phyloP scores from a whole-genome alignment of 2,797 vertebrate genomes.

The Platyrinchus mystaceus region DNA sequence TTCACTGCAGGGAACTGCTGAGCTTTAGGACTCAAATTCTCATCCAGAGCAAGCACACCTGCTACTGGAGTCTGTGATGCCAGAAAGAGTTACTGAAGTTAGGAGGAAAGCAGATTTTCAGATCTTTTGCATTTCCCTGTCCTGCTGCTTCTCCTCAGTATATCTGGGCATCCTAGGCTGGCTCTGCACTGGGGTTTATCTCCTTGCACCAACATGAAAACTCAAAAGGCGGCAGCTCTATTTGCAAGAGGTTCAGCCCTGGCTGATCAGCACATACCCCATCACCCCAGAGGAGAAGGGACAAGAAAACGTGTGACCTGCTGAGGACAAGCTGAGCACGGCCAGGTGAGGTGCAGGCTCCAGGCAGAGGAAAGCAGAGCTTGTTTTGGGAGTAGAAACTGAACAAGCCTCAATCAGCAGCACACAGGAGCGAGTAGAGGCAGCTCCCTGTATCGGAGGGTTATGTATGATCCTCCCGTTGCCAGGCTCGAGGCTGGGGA shows the following conservation, averaged over 20 bases:
- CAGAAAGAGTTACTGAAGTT: neutral
- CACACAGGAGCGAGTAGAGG: accelerated
- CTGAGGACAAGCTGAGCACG: neutral
- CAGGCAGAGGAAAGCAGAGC: neutral
- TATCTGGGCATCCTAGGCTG: neutral
- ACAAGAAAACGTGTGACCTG: neutral
- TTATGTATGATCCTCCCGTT: neutral
- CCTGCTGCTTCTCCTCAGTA: neutral
- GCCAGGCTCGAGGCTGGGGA: neutral
- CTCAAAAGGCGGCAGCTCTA: neutral
- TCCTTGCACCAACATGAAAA: neutral
- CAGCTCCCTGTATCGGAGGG: neutral
- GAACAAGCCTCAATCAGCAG: neutral
- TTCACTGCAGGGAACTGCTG: neutral
- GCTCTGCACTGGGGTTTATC: neutral
- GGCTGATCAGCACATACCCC: neutral
- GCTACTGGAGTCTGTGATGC: neutral
- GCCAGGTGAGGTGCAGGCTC: neutral
- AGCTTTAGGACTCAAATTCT: neutral
- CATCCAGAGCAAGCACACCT: neutral
- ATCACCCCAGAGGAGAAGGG: neutral
- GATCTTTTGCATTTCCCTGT: neutral
- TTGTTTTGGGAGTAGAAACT: neutral
- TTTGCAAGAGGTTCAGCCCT: neutral
- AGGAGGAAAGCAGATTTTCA: neutral